phyloP scores from a whole-genome alignment of 2,113 vertebrate genomes.

The Tragelaphus scriptus region DNA sequence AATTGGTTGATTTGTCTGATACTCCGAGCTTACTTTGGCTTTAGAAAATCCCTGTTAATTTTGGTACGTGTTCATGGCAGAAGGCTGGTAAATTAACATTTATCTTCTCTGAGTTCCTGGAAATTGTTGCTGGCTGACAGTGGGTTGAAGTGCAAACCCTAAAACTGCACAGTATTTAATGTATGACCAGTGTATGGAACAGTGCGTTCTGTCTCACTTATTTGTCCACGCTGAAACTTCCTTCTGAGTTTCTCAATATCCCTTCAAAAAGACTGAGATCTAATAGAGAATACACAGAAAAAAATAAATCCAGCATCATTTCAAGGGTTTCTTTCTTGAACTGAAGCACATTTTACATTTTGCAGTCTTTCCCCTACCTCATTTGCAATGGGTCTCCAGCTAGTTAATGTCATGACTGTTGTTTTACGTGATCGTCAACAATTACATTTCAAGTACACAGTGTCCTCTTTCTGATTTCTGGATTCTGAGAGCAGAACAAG shows the following conservation, averaged over 20 bases:
- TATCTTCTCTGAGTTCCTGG: not conserved
- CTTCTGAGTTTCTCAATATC: not conserved
- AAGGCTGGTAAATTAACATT: not conserved
- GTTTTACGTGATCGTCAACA: slow-evolving; percentile 16
- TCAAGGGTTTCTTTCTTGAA: not conserved
- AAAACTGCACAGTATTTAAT: not conserved
- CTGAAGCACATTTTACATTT: not conserved
- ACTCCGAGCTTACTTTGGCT: slow-evolving; percentile 41
- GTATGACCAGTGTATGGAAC: not conserved
- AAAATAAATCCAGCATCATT: not conserved
- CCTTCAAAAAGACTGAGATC: not conserved
- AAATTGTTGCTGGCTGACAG: not conserved
- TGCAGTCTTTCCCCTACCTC: not conserved
- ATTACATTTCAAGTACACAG: not conserved
- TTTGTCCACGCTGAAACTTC: not conserved
- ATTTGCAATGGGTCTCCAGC: not conserved
- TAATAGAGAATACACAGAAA: not conserved
- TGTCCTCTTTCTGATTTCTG: not conserved
- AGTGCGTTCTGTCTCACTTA: not conserved
- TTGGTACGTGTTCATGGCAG: not conserved
- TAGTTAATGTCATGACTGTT: not conserved
- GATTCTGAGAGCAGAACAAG: not conserved
- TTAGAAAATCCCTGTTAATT: not conserved
- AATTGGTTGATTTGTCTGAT: slow-evolving; percentile 62
- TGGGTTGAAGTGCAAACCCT: slow-evolving; percentile 34